Conservation (phyloP, 2,113 vertebrate species). For the Caranx melampygus region DNA sequence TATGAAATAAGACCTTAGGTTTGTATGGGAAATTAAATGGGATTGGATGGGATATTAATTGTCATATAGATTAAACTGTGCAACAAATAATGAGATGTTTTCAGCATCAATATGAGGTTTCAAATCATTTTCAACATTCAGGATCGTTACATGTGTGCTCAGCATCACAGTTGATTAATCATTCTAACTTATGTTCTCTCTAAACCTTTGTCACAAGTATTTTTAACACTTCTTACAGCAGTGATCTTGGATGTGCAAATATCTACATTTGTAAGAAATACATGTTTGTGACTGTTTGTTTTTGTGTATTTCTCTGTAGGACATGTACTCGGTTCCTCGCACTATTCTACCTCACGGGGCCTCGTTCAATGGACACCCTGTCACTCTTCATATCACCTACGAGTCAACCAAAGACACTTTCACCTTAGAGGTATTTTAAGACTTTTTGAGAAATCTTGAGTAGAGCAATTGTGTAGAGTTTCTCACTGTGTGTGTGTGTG, state of each 20-base stretch:
- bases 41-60: background rate
- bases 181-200: too few relatives aligned
- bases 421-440: slow-evolving; percentile 89
- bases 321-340: slow-evolving; percentile 97
- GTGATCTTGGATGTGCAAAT: too few relatives aligned
- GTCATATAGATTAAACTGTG: background rate
- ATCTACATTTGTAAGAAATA: too few relatives aligned
- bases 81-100: background rate
- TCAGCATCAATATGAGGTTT: background rate
- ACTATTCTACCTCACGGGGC: slow-evolving; percentile 99
- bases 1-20: background rate
- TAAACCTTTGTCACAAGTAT: too few relatives aligned
- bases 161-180: too few relatives aligned
- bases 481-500: slow-evolving; percentile 1
- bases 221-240: too few relatives aligned
- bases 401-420: slow-evolving; percentile 99
- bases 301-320: slow-evolving; percentile 79
- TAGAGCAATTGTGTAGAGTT: background rate
- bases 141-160: background rate
- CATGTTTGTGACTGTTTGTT: background rate
- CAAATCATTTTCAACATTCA: background rate
- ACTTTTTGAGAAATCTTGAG: background rate
- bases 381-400: slow-evolving; percentile 95
- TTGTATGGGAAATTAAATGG: background rate
- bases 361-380: slow-evolving; percentile 96